These are phyloP conservation scores for Myotis lucifugus DNA, from an alignment of 2,113 vertebrate species.

Conservation along the genomic window DNA sequence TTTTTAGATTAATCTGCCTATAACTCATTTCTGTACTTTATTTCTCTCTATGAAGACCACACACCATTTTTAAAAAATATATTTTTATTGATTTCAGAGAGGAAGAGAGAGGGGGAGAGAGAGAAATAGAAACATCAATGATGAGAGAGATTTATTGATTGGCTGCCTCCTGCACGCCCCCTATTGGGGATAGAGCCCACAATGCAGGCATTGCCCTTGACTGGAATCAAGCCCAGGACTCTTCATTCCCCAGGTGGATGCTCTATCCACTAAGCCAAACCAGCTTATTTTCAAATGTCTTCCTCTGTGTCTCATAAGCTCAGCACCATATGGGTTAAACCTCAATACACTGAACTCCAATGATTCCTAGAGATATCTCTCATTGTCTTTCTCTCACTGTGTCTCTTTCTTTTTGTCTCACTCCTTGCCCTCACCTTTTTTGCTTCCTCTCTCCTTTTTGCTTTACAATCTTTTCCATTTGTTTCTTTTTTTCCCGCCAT, in stretches of 20 bases:
- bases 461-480: background rate
- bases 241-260: too few species aligned
- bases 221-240: too few species aligned
- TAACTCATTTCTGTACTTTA: background rate
- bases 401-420: too few species aligned
- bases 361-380: background rate
- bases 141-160: too few species aligned
- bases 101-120: too few species aligned
- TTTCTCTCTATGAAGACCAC: background rate
- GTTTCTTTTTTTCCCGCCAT: background rate
- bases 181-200: too few species aligned
- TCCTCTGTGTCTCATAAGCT: background rate
- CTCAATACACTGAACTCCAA: background rate
- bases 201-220: too few species aligned
- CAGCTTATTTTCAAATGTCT: background rate
- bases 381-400: background rate
- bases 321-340: background rate
- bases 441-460: background rate
- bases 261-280: too few species aligned
- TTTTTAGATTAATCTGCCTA: too few species aligned
- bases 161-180: too few species aligned
- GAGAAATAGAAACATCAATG: too few species aligned
- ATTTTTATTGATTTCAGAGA: too few species aligned
- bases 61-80: background rate
- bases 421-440: background rate